A percentile compares a stretch with the other conserved stretches of the same genome.
phyloP scores from a whole-genome alignment of 2,888 invertebrate species.

The Aspidiotus rigidus region DNA sequence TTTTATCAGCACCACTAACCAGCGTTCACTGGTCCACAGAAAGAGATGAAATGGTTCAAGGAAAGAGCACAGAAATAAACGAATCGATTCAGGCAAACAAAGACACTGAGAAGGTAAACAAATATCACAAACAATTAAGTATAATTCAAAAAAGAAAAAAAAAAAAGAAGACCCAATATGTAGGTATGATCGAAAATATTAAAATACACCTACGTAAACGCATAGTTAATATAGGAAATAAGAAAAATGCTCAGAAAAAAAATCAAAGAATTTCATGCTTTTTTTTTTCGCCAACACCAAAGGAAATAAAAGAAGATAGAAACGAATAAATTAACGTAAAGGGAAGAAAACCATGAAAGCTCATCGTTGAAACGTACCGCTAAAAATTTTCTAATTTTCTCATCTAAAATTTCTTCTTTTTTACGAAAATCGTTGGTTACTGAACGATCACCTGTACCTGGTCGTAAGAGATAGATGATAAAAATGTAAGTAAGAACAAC shows the following conservation, averaged over 20 bases:
- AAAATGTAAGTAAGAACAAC: not conserved
- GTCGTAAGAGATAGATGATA: constrained; percentile 25
- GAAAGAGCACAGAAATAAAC: no score
- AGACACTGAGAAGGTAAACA: no score
- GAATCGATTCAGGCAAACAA: no score
- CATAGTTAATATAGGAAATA: constrained; percentile 34
- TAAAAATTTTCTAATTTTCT: constrained; percentile 84
- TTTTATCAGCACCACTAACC: no score
- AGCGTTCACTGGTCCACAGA: no score
- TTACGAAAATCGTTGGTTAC: constrained; percentile 46
- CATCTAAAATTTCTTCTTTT: no score
- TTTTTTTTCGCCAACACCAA: constrained; percentile 32
- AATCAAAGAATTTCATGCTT: constrained; percentile 35
- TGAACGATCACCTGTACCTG: constrained; percentile 31
- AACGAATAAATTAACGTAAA: constrained; percentile 27
- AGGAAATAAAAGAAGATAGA: constrained; percentile 36
- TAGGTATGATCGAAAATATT: no score
- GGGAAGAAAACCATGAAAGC: constrained; percentile 26
- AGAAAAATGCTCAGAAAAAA: constrained; percentile 33
- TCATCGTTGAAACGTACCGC: constrained; percentile 52
- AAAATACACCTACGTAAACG: constrained; percentile 18
- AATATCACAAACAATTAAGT: no score
- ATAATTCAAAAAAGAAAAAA: no score
- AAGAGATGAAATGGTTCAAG: no score
- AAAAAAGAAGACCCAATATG: no score